These are phyloP conservation scores for Dioctria rufipes DNA, from an alignment of 2,888 invertebrate genomes.

Conservation along the genomic window DNA sequence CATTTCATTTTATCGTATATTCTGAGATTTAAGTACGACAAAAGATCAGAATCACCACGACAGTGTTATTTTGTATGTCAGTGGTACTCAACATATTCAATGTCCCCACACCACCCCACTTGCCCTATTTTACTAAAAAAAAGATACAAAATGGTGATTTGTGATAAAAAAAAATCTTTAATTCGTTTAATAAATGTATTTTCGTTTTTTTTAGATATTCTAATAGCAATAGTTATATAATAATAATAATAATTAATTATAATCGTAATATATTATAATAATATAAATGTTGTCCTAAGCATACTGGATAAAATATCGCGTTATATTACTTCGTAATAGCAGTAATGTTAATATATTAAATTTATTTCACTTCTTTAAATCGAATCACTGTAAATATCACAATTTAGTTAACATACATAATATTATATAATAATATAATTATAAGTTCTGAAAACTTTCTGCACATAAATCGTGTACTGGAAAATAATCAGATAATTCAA, in stretches of 20 bases:
- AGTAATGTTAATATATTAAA: constrained; percentile 57
- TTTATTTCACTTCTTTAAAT: constrained; percentile 65
- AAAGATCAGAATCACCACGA: no score
- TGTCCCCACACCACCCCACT: no score
- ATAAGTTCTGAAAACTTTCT: constrained; percentile 49
- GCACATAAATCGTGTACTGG: constrained; percentile 17
- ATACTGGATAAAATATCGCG: constrained; percentile 35
- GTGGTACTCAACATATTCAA: no score
- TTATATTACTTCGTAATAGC: constrained; percentile 45
- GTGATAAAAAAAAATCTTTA: neutral
- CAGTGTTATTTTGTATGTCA: no score
- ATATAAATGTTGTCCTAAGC: constrained; percentile 29
- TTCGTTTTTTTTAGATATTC: constrained; percentile 28
- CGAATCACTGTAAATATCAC: constrained; percentile 72
- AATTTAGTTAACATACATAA: constrained; percentile 69
- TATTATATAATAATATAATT: constrained; percentile 60
- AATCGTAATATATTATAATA: constrained; percentile 10
- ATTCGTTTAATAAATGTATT: constrained; percentile 35
- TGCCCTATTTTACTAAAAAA: no score
- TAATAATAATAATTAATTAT: constrained; percentile 32
- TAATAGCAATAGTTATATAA: constrained; percentile 40
- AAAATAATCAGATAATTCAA: constrained; percentile 34
- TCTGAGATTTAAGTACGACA: no score
- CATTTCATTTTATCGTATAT: no score
- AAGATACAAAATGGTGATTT: no score